These are phyloP conservation scores for Plagodis dolabraria DNA, from an alignment of 2,888 invertebrate species.

Conservation along the genomic window DNA sequence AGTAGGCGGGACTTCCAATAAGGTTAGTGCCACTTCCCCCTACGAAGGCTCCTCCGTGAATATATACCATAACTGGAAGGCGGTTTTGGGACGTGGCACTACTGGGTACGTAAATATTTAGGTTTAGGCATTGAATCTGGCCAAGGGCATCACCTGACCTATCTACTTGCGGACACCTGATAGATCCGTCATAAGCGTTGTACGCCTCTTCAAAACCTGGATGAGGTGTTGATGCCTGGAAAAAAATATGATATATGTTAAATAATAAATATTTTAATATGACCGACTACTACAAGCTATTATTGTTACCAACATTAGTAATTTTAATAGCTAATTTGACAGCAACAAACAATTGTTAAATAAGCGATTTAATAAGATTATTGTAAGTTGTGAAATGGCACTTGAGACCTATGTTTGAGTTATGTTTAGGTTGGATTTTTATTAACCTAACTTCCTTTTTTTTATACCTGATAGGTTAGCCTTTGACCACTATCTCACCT, in stretches of 20 bases:
- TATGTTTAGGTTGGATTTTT: no score
- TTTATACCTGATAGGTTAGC: no score
- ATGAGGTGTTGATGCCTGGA: constrained; percentile 15
- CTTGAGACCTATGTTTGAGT: no score
- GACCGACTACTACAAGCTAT: no score
- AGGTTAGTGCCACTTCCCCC: constrained; percentile 50
- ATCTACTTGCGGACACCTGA: constrained; percentile 13
- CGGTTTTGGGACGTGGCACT: constrained; percentile 38
- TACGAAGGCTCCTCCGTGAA: constrained; percentile 51
- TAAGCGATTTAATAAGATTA: no score
- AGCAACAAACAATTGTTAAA: no score
- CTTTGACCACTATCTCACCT: no score
- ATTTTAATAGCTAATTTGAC: no score
- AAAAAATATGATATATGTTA: not conserved
- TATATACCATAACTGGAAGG: constrained; percentile 56
- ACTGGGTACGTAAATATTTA: constrained; percentile 59
- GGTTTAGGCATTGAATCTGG: constrained; percentile 47
- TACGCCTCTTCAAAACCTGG: constrained; percentile 32
- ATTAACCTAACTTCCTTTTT: no score
- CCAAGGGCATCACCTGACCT: constrained; percentile 1
- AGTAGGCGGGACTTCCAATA: constrained; percentile 37
- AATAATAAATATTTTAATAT: no score
- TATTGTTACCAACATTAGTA: no score
- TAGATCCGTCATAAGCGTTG: constrained; percentile 26
- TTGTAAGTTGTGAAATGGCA: no score